Percentiles rank a stretch among this genome's conserved stretches.
Conservation (phyloP, 2,113 vertebrate species). For the Thymallus thymallus region DNA sequence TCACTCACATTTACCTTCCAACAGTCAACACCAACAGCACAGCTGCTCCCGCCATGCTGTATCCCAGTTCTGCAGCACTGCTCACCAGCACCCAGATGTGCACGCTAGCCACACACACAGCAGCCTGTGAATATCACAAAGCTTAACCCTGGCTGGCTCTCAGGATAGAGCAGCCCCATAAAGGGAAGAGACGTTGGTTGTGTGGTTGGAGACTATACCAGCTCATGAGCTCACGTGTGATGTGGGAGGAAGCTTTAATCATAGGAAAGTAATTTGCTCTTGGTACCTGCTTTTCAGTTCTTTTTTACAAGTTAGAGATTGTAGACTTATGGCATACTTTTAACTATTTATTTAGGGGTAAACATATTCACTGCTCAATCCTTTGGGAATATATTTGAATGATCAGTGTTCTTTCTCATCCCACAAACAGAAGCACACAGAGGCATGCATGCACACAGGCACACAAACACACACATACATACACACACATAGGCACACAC, state of each 20-base stretch:
- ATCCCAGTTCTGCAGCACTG: slow-evolving; percentile 37
- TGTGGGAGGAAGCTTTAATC: not conserved
- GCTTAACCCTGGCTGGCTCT: not conserved
- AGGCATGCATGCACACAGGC: too few species aligned
- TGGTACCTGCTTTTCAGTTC: not conserved
- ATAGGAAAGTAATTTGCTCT: not conserved
- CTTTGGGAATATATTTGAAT: not conserved
- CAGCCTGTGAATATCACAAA: slow-evolving; percentile 4
- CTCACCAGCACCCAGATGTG: slow-evolving; percentile 44
- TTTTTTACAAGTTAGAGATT: not conserved
- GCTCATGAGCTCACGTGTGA: not conserved
- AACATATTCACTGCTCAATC: not conserved
- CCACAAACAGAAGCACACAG: not conserved
- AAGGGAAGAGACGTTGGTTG: not conserved
- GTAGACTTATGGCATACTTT: too few species aligned
- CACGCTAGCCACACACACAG: slow-evolving; percentile 15
- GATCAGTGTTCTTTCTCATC: not conserved
- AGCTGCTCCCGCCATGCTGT: slow-evolving; percentile 49
- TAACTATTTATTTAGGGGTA: too few species aligned
- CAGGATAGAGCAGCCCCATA: not conserved
- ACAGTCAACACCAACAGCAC: slow-evolving; percentile 34
- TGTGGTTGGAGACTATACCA: not conserved
- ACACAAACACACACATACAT: too few species aligned
- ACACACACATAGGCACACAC: not conserved
- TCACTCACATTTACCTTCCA: slow-evolving; percentile 46